Conservation (phyloP, 1,140 invertebrate genomes). For the Coboldia fuscipes region DNA sequence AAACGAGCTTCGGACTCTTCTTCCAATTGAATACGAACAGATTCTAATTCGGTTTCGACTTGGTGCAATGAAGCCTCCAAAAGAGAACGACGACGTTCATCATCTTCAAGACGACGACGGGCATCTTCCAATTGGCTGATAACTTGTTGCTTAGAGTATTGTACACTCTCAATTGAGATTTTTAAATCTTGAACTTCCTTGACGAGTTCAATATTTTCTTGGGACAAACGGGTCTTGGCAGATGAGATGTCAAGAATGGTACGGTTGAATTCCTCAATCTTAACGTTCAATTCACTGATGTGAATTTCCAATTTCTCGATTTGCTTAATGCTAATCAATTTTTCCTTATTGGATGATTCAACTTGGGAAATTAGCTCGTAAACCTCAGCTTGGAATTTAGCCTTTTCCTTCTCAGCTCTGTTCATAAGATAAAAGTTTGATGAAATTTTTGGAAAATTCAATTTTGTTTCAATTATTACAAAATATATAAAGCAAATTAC, state of each 20-base stretch:
- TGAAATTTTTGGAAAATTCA: no score
- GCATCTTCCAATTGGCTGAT: conserved; percentile 79
- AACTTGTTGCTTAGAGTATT: conserved; percentile 73
- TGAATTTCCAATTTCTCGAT: conserved; percentile 76
- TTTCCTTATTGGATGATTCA: conserved; percentile 81
- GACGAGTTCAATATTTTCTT: conserved; percentile 83
- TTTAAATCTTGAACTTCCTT: conserved; percentile 91
- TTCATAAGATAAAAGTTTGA: conserved; percentile 19
- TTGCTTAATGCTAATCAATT: conserved; percentile 62
- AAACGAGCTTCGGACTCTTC: conserved; percentile 88
- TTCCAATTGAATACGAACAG: conserved; percentile 77
- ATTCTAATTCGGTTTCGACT: conserved; percentile 82
- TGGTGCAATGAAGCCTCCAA: conserved; percentile 75
- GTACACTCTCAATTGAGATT: conserved; percentile 73
- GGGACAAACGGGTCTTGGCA: conserved; percentile 64
- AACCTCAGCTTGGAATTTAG: conserved; percentile 88
- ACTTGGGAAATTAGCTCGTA: conserved; percentile 87
- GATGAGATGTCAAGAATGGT: conserved; percentile 87
- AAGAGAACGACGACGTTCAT: conserved; percentile 75
- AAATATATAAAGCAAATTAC: no score
- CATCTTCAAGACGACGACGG: conserved; percentile 81
- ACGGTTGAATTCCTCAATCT: conserved; percentile 88
- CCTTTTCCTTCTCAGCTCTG: conserved; percentile 88
- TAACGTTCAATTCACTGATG: conserved; percentile 74
- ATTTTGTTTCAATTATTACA: no score